Evolutionary conservation across 2,797 vertebrate species (phyloP).

Genomic region (Okamejei kenojei): DNA sequence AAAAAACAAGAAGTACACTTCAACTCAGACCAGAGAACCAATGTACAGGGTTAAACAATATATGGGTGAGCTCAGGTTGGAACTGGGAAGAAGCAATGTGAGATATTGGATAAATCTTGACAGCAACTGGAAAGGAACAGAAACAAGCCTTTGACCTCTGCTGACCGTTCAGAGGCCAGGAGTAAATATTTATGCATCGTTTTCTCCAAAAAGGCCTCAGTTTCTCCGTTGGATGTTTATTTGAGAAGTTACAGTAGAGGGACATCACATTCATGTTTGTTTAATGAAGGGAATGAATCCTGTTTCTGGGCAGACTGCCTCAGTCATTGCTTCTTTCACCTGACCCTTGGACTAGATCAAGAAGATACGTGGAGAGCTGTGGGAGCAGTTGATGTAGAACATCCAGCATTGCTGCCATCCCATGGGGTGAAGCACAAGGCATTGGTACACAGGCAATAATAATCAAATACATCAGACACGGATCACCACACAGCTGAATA

Average conservation of each 20-base stretch:
- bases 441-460: background rate
- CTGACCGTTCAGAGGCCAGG: background rate
- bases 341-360: conserved; percentile 34
- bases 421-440: background rate
- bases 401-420: background rate
- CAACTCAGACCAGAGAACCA: conserved; percentile 64
- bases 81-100: conserved; percentile 41
- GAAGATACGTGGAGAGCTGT: background rate
- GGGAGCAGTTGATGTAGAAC: background rate
- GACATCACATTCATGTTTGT: background rate
- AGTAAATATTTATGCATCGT: background rate
- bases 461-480: background rate
- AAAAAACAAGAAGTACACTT: conserved; percentile 51
- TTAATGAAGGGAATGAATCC: background rate
- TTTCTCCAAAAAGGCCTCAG: background rate
- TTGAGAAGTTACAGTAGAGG: background rate
- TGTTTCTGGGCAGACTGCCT: background rate
- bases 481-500: conserved; percentile 7
- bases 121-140: conserved; percentile 5
- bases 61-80: conserved; percentile 44
- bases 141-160: background rate
- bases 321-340: conserved; percentile 9
- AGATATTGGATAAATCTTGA: background rate
- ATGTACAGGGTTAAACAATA: conserved; percentile 68
- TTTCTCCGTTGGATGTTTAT: background rate